Base-by-base conservation (phyloP, 2,888 invertebrate species). In the Amaurobius ferox region DNA sequence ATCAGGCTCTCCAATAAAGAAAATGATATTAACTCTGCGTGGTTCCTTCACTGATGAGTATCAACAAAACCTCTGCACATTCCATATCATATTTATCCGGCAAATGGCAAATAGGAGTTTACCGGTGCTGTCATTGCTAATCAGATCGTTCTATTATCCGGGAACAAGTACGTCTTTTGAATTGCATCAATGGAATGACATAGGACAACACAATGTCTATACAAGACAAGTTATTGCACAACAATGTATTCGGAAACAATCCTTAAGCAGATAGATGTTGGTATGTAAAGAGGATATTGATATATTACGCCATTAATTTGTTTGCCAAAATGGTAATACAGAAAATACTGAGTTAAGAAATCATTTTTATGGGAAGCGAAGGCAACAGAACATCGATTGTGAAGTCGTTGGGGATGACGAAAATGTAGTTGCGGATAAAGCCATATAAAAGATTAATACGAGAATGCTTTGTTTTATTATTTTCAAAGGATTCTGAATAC, bases 141-240 rank as follows among this genome's bases (percentile, higher is more conserved):
- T 79, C 79, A 79, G 70, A 79, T 30, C 40, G 62, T 71, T 30
- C 70, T 62, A 79, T 79, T 71, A 79, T 79, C 79, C 66, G 16
- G 62, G n/a, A 79, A 71, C 62, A 79, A 44, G 64, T 71, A 44
- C 48, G 66, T 64, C 71, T 72, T 72, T 79, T 44, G 66, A 79
- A 62, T 35, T 13, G 19, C 30, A 29, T 26, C 30, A 61, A 28
- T 5, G 79, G 29, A 39, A 73, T 79, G 66, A 79, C 72, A 72
- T 35, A 44, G 32, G 35, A 66, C 66, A 62, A 72, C 71, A 79
- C 66, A 64, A 44, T 62, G 29, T 9, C 16, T 32, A 79, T 79
- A 48, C 66, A 28, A 55, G 71, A 62, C 61, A 68, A 70, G 62
- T 40, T 61, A 68, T 76, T 39, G 55, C 68, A 6, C 26, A 13